Evolutionary conservation across 2,888 invertebrate genomes (phyloP).

Genomic region (Scaptomyza caliginosa): DNA sequence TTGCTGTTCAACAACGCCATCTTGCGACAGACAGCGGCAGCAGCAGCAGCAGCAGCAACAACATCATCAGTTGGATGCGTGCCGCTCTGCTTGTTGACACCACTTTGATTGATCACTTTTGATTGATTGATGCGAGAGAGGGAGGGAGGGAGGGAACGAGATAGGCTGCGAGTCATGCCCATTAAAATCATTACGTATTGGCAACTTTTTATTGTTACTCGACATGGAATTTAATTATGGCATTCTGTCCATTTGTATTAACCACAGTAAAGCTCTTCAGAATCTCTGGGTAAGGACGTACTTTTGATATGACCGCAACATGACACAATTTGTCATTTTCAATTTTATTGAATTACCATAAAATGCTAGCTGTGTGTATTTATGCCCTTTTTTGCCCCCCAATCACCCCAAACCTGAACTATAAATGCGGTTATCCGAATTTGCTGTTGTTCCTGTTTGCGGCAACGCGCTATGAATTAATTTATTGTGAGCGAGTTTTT

Average conservation of each 20-base stretch:
- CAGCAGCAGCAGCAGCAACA: constrained; percentile 36
- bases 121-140: constrained; percentile 66
- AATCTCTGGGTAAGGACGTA: neutral
- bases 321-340: constrained; percentile 78
- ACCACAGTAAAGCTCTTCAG: neutral
- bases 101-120: constrained; percentile 69
- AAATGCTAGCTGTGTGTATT: constrained; percentile 67
- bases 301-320: constrained; percentile 58
- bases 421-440: constrained; percentile 47
- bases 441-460: constrained; percentile 26
- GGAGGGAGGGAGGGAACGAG: fast-evolving
- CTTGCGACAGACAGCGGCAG: constrained; percentile 60
- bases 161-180: neutral
- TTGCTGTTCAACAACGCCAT: constrained; percentile 67
- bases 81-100: constrained; percentile 58
- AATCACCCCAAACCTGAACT: neutral
- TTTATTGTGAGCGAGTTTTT: constrained; percentile 61
- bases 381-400: constrained; percentile 38
- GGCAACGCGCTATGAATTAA: constrained; percentile 47
- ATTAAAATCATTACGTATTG: constrained; percentile 60
- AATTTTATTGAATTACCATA: constrained; percentile 78
- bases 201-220: constrained; percentile 65
- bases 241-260: constrained; percentile 31
- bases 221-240: constrained; percentile 63
- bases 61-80: constrained; percentile 45